Conservation (phyloP, 2,888 invertebrate species). For the Sarcophaga variegata region DNA sequence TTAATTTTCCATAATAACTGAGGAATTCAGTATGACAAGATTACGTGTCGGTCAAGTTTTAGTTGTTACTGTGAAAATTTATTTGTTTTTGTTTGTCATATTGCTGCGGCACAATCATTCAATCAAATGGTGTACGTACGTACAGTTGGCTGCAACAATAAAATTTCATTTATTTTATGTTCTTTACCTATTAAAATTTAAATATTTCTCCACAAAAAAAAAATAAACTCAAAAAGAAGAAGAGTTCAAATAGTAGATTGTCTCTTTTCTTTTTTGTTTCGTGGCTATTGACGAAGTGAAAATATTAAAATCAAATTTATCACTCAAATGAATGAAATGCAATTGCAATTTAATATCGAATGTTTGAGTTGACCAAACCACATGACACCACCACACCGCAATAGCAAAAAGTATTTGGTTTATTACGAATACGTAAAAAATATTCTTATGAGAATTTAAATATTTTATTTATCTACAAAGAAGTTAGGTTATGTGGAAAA, state of each 20-base stretch:
- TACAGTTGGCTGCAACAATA: conserved; percentile 35
- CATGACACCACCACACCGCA: conserved; percentile 11
- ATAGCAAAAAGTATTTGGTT: conserved; percentile 28
- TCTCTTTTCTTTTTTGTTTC: neutral
- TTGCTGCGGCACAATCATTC: too few relatives aligned
- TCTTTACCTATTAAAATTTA: conserved; percentile 45
- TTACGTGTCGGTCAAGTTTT: too few relatives aligned
- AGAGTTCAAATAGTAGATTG: neutral
- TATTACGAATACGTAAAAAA: neutral
- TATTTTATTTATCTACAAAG: too few relatives aligned
- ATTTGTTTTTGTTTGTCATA: too few relatives aligned
- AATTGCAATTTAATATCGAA: conserved; percentile 50
- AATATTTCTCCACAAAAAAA: neutral
- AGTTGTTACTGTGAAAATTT: too few relatives aligned
- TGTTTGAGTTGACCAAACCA: neutral
- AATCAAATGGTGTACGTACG: neutral
- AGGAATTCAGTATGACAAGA: too few relatives aligned
- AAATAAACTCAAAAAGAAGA: neutral
- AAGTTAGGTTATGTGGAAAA: too few relatives aligned
- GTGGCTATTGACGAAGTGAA: conserved; percentile 37
- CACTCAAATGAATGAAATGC: conserved; percentile 55
- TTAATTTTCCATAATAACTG: too few relatives aligned
- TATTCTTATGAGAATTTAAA: too few relatives aligned
- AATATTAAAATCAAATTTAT: conserved; percentile 61
- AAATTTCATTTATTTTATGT: conserved; percentile 55